Evolutionary conservation across 2,113 vertebrate genomes (phyloP), one percentile per base, ranked within the genome.

Genomic region (Pollachius pollachius): DNA sequence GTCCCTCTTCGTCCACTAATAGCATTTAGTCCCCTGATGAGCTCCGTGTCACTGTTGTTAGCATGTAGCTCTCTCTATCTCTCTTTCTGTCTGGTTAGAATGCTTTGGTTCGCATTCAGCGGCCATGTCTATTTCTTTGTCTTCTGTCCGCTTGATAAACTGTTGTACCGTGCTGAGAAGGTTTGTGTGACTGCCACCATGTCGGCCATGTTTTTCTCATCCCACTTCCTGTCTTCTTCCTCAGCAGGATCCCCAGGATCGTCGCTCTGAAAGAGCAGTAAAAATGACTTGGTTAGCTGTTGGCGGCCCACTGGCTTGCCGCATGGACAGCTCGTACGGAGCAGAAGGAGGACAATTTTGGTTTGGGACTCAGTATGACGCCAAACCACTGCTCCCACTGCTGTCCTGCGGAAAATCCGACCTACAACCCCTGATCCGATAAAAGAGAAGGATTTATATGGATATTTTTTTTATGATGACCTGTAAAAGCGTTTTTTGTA

Each of bases 391-490:
- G 41, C 71, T 68, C 69, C 69, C 30, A 8, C 27, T 17, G 56
- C 54, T 69, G 69, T 70, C 59, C 59, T 68, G 66, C 73, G 71
- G 73, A 79, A 88, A 80, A 41, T 64, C 64, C 75, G 71, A 79
- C 71, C 80, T 4, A 17, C 17, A 5, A 56, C n/a, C 54, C 54
- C 54, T 17, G 54, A 4, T 17, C 15, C 54, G 9, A 79, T 61
- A 87, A 84, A 83, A 85, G 85, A 83, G 67, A 69, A 52, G 73
- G 72, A 85, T 62, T 64, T 72, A 74, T 80, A 69, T 70, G 68
- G 37, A 83, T 72, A 71, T 84, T 79, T 83, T 76, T 58, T 62
- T 73, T 23, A 68, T 79, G 66, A 72, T 70, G 78, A 73, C 74
- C 83, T 80, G 41, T 54, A 73, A 76, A 79, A 70, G 62, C 75